A percentile compares a stretch with the other conserved stretches of the same genome.
These are phyloP conservation scores for Melanitta fusca DNA, from an alignment of 2,797 vertebrate species.

Conservation along the genomic window DNA sequence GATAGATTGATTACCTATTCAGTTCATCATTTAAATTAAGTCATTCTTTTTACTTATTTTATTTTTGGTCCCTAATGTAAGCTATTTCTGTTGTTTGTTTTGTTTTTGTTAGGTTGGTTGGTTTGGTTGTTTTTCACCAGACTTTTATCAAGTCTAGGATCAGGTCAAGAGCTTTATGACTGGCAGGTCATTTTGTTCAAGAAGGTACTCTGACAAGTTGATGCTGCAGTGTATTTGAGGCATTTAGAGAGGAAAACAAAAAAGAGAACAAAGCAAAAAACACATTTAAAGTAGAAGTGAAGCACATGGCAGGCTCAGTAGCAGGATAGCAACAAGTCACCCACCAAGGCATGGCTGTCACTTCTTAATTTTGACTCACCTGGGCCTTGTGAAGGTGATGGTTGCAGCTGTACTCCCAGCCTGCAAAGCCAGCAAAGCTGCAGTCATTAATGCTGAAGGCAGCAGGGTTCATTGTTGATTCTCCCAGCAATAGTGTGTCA, in stretches of 20 bases:
- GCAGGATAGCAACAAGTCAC: neutral
- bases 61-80: neutral
- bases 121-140: too few species aligned
- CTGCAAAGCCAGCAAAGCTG: fast-evolving
- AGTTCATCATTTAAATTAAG: neutral
- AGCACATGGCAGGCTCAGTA: neutral
- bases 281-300: neutral
- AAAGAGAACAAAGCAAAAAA: too few species aligned
- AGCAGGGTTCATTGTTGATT: neutral
- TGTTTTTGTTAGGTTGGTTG: too few species aligned
- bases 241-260: neutral
- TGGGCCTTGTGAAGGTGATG: neutral
- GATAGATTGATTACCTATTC: neutral
- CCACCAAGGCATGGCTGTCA: neutral
- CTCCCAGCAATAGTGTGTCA: neutral
- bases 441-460: neutral
- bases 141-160: neutral
- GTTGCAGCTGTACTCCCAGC: neutral
- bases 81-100: neutral
- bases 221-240: neutral
- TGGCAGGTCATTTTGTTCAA: neutral
- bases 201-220: neutral
- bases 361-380: neutral
- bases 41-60: neutral
- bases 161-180: neutral